Percentiles rank a stretch among this genome's conserved stretches.
Conservation (phyloP, 2,113 vertebrate species). For the Colistium nudipinnis region DNA sequence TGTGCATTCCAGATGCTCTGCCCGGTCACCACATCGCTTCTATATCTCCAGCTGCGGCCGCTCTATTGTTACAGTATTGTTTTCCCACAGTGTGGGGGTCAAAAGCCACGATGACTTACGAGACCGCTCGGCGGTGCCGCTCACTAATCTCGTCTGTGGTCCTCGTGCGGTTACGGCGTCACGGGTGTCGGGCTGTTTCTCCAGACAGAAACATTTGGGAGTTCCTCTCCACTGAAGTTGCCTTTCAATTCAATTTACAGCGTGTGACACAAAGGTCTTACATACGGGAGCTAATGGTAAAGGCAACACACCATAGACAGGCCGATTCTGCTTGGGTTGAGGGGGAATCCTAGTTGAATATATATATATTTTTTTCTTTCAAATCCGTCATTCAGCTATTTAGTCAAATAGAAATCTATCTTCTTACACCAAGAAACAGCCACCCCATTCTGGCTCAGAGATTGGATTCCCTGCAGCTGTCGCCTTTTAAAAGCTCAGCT, state of each 20-base stretch:
- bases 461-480: conserved; percentile 80
- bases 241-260: conserved; percentile 22
- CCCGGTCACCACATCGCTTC: conserved; percentile 10
- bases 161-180: conserved; percentile 45
- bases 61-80: conserved; percentile 47
- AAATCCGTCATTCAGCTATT: conserved; percentile 23
- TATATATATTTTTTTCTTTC: background rate
- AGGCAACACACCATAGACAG: conserved; percentile 12
- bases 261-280: conserved; percentile 17
- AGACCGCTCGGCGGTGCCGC: conserved; percentile 52
- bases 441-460: conserved; percentile 43
- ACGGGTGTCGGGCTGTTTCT: conserved; percentile 60
- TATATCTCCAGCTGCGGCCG: conserved; percentile 40
- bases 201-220: conserved; percentile 75
- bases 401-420: conserved; percentile 45
- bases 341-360: background rate
- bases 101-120: conserved; percentile 67
- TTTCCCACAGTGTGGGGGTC: conserved; percentile 63
- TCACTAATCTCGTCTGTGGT: conserved; percentile 49
- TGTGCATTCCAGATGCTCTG: too few species aligned
- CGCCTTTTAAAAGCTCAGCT: conserved; percentile 56
- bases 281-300: conserved; percentile 22
- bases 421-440: conserved; percentile 32
- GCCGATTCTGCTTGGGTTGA: background rate
- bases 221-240: conserved; percentile 62